Conservation (phyloP, 2,797 vertebrate genomes). For the Prunella strophiata region DNA sequence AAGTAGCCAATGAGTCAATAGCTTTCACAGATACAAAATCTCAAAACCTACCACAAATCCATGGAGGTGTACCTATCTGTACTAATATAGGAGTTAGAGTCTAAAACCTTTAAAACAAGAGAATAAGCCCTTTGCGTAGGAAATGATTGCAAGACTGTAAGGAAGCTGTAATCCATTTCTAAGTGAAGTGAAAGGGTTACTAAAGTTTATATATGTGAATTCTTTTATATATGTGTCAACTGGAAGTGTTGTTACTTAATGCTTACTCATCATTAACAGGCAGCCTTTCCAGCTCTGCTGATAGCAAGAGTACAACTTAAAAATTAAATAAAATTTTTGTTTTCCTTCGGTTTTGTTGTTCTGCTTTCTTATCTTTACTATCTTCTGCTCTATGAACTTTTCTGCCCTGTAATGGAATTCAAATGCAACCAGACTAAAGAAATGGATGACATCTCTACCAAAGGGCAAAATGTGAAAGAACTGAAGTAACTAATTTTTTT, state of each 20-base stretch:
- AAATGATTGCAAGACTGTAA: not conserved
- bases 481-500: not conserved
- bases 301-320: not conserved
- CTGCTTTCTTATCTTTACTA: not conserved
- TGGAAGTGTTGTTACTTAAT: not conserved
- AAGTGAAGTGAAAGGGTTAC: not conserved
- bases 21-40: not conserved
- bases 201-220: not conserved
- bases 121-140: not conserved
- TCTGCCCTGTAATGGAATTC: not conserved
- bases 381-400: not conserved
- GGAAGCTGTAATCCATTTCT: not conserved
- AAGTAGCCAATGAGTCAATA: conserved; percentile 19
- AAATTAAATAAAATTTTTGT: not conserved
- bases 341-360: not conserved
- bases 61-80: not conserved
- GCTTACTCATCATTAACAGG: not conserved
- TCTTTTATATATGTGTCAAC: not conserved
- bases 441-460: not conserved
- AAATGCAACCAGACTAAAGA: not conserved
- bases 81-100: not conserved
- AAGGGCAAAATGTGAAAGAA: not conserved
- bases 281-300: not conserved
- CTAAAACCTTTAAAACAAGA: not conserved
- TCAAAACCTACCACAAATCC: not conserved